phyloP scores from a whole-genome alignment of 1,140 invertebrate species.

The Aphelenchoides fujianensis region DNA sequence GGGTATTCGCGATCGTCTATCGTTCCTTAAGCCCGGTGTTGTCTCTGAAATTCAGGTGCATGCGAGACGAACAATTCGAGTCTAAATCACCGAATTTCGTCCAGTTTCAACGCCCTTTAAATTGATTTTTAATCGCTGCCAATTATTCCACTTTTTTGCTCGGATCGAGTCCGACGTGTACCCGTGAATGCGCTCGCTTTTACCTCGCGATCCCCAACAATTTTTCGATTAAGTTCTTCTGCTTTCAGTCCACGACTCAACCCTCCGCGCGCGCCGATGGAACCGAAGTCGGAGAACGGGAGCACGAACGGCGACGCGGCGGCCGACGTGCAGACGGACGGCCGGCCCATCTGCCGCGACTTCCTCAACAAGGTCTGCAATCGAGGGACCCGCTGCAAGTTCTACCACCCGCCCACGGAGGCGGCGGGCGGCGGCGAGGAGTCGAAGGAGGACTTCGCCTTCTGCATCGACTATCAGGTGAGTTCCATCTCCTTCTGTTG shows the following conservation, averaged over 20 bases:
- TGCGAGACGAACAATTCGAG: too few species aligned
- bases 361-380: slow-evolving; percentile 72
- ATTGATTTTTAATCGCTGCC: neutral
- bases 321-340: neutral
- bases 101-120: neutral
- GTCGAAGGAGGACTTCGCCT: slow-evolving; percentile 52
- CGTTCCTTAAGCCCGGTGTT: too few species aligned
- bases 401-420: slow-evolving; percentile 67
- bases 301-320: too few species aligned
- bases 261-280: too few species aligned
- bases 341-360: slow-evolving; percentile 66
- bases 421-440: slow-evolving; percentile 50
- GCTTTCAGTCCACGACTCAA: slow-evolving; percentile 1
- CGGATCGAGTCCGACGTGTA: too few species aligned
- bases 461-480: slow-evolving; percentile 60
- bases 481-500: neutral
- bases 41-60: too few species aligned
- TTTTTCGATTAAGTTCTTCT: too few species aligned
- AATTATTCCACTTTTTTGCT: neutral
- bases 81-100: too few species aligned
- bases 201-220: too few species aligned
- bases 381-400: slow-evolving; percentile 75
- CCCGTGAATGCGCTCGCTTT: too few species aligned
- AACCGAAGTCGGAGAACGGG: neutral
- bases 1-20: too few species aligned